Percentiles rank a stretch among this genome's conserved stretches.
phyloP scores from a whole-genome alignment of 1,140 invertebrate species.

The Drosophila navojoa region DNA sequence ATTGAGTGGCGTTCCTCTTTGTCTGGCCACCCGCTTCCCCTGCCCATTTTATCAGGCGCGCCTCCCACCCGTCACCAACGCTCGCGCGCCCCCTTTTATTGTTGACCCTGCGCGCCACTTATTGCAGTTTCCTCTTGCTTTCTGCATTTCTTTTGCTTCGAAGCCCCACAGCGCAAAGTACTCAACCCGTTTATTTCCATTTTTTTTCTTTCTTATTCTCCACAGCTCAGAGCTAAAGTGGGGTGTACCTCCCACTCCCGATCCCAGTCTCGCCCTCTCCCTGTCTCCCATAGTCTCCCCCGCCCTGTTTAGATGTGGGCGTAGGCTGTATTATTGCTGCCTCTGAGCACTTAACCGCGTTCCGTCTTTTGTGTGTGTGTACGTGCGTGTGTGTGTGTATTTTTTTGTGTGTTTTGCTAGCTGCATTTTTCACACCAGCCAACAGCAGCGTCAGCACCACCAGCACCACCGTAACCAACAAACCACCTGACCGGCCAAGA shows the following conservation, averaged over 20 bases:
- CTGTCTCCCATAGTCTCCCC: neutral
- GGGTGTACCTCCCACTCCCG: neutral
- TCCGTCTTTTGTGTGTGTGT: constrained; percentile 65
- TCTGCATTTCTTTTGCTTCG: constrained; percentile 78
- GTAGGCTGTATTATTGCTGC: constrained; percentile 61
- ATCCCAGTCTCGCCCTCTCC: neutral
- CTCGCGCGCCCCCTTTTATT: constrained; percentile 35
- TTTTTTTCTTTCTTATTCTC: neutral
- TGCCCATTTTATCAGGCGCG: neutral
- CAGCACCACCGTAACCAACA: constrained; percentile 17
- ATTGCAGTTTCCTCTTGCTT: constrained; percentile 68
- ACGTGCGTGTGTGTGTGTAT: neutral
- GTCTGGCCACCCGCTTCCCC: constrained; percentile 33
- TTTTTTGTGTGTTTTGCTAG: constrained; percentile 36
- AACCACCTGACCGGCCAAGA: constrained; percentile 71
- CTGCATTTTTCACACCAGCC: constrained; percentile 62
- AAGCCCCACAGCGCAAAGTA: constrained; percentile 71
- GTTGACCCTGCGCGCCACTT: constrained; percentile 80
- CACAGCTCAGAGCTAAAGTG: constrained; percentile 36
- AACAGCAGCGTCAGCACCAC: neutral
- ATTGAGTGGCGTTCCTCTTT: constrained; percentile 49
- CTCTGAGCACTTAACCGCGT: constrained; percentile 74
- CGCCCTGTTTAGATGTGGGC: constrained; percentile 48
- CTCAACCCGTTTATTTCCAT: constrained; percentile 58
- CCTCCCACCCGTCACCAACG: neutral